Conservation (phyloP, 2,888 invertebrate species). For the Eugnorisma glareosa region DNA sequence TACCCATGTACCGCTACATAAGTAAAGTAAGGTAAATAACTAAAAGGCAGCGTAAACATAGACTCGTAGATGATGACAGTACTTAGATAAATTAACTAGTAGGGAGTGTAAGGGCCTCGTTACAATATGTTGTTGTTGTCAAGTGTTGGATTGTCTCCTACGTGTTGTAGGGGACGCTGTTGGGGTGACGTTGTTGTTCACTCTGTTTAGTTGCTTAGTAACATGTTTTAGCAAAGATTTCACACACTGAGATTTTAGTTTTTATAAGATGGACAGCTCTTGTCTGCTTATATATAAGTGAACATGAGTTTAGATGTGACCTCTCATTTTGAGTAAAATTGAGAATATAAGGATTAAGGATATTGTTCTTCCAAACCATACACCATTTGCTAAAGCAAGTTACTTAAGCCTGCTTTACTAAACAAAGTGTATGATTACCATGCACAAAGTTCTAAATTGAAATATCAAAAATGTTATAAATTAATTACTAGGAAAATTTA, state of each 20-base stretch:
- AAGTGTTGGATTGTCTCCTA: constrained; percentile 60
- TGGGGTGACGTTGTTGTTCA: constrained; percentile 41
- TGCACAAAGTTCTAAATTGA: constrained; percentile 71
- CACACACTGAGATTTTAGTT: constrained; percentile 1
- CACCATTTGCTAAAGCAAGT: background rate
- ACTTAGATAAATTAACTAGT: constrained; percentile 80
- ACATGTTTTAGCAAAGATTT: constrained; percentile 8
- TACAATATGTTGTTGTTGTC: constrained; percentile 69
- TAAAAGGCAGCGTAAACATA: constrained; percentile 66
- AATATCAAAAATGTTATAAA: constrained; percentile 76
- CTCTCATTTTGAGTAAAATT: background rate
- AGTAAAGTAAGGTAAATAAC: constrained; percentile 57
- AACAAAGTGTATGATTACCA: constrained; percentile 67
- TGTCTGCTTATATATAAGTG: constrained; percentile 3
- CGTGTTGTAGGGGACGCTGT: constrained; percentile 44
- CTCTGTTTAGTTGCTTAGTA: constrained; percentile 46
- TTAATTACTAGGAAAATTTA: constrained; percentile 69
- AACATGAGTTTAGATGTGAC: constrained; percentile 2
- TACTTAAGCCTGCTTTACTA: constrained; percentile 22
- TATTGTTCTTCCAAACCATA: background rate
- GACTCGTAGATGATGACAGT: constrained; percentile 72
- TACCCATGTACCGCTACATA: constrained; percentile 37
- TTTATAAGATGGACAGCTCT: background rate
- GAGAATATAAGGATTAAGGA: constrained; percentile 1
- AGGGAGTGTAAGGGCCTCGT: constrained; percentile 67